Base-by-base conservation (phyloP, 2,797 vertebrate species). In the Coregonus sp. region DNA sequence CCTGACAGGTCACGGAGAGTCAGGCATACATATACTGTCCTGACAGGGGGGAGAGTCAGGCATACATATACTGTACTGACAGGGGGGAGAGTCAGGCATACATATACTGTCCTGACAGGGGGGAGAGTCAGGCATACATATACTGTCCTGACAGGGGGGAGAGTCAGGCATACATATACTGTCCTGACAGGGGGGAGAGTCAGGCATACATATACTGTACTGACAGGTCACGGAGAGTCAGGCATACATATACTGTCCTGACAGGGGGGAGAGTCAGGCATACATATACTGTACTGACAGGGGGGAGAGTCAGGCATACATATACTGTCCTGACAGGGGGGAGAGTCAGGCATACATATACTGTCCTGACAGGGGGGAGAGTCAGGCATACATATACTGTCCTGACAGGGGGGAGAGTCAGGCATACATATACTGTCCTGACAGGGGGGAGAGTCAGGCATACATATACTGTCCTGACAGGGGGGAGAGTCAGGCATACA, bases 1-100 rank as follows among this genome's bases (percentile, higher is more conserved):
- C 82, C 84, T 16, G 18, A 56, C 20, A 47, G 12, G 37, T n/a
- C n/a, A n/a, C n/a, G 18, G 72, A 50, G 75, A 12, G 14, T 74
- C 20, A 71, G 7, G 70, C n/a, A 73, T 2, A 59, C 47, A 75
- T 14, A 75, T 2, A 33, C 15, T 73, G 16, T 16, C 82, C 84
- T 15, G 18, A 56, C 20, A 20, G 12, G 37, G 20, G n/a, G 31
- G 18, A 54, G 77, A 16, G 14, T 75, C 25, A 71, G 7, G 70
- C n/a, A 73, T 2, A 59, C 47, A 75, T 14, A 75, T 2, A 33
- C 15, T 73, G 16, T 16, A 82, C 84, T 16, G 72, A 31, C 25
- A 25, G 25, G 25, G 20, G 31, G 18, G 72, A 54, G 77, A 16
- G 14, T 75, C 25, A 71, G 7, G 70, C 15, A 73, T 2, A 59